Evolutionary conservation across 2,797 vertebrate species (phyloP), one percentile per base, ranked within the genome.

Genomic region (Bothrops alternatus): DNA sequence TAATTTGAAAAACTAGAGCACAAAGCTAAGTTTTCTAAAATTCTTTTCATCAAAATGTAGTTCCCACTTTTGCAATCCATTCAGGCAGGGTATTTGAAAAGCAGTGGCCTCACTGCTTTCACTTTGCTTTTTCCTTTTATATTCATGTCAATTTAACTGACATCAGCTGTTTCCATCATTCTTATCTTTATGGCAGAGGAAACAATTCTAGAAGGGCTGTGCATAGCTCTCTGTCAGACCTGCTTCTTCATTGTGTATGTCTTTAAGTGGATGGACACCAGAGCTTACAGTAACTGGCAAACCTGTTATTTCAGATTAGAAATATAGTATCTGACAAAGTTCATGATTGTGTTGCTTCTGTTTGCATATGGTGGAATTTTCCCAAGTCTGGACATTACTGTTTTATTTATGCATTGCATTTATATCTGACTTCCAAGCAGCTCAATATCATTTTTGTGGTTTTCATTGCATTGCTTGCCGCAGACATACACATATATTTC

Each of bases 21-120:
- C 91, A 85, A 61, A 94, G 94, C 95, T 94, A 96, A 95, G 94
- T 95, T 96, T 93, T 95, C 32, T 88, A 94, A 94, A 96, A 94
- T 53, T 88, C 95, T 89, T 88, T 95, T 95, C 94, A 95, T 94
- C 94, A 88, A 90, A 50, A 78, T 92, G 96, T 95, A 93, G 91
- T 92, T 94, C 93, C 69, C 96, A 92, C 93, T 93, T 96, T 95
- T 95, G 87, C 73, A 92, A 56, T 93, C 94, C 91, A 94, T 91
- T 65, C 88, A 87, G 92, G 91, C 87, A 93, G 86, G 37, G 88
- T 87, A 73, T 93, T 85, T 94, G 93, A 95, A 92, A 91, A 23
- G 23, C 95, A 94, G 93, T 58, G 0, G 0, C 10, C 6, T 58
- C 73, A 55, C n/a, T 55, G 63, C 37, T 58, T 65, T 28, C 65